Evolutionary conservation across 2,797 vertebrate species (phyloP).

Genomic region (Lepus oiostolus): DNA sequence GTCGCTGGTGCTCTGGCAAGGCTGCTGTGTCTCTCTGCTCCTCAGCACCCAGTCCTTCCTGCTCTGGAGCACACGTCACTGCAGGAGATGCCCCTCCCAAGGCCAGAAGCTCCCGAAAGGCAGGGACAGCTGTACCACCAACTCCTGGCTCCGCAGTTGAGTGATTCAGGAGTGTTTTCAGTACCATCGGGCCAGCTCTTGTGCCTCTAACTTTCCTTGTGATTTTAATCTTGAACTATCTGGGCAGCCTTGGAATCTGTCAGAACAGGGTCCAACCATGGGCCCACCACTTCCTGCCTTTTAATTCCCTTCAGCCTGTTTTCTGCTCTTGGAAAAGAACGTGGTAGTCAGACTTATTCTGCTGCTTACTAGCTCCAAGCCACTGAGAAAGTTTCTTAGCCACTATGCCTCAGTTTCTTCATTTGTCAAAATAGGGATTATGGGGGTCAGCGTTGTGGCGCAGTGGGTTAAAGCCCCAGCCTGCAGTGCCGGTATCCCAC

Average conservation of each 20-base stretch:
- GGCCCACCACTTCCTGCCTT: background rate
- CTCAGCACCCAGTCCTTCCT: background rate
- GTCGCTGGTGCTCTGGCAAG: background rate
- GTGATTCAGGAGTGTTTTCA: background rate
- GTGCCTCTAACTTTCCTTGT: background rate
- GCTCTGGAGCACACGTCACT: background rate
- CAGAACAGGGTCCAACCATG: background rate
- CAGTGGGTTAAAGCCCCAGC: too few species aligned
- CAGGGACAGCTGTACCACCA: accelerated
- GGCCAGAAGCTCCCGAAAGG: background rate
- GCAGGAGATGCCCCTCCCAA: too few species aligned
- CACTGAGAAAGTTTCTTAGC: background rate
- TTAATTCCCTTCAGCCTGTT: background rate
- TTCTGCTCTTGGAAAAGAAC: background rate
- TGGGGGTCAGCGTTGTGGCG: too few species aligned
- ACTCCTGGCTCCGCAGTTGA: background rate
- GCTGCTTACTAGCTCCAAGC: background rate
- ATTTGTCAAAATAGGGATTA: background rate
- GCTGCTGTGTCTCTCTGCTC: background rate
- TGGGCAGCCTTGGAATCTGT: background rate
- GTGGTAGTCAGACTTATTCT: background rate
- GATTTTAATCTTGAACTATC: background rate
- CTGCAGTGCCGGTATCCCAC: too few species aligned
- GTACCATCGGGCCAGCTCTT: background rate
- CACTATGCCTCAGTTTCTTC: background rate